Percentiles rank a stretch among this genome's conserved stretches.
Conservation (phyloP, 2,113 vertebrate genomes). For the Bothrops jararaca region DNA sequence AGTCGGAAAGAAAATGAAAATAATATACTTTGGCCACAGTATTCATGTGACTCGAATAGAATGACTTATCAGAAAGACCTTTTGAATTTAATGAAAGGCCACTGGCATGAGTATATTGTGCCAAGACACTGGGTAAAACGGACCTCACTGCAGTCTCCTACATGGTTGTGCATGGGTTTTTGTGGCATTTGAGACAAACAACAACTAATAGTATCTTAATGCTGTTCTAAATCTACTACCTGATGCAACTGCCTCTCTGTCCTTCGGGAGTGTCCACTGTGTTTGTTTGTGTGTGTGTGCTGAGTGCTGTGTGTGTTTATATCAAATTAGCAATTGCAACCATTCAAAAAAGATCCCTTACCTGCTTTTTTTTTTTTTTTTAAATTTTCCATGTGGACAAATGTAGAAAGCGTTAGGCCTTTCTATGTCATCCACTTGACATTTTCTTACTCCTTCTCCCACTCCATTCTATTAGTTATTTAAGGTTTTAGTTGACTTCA, state of each 20-base stretch:
- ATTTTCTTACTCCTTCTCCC: neutral
- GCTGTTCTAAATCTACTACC: neutral
- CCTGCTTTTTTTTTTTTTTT: too few relatives aligned
- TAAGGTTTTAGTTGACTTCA: neutral
- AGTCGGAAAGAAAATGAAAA: slow-evolving; percentile 52
- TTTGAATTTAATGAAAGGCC: slow-evolving; percentile 16
- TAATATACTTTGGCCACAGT: slow-evolving; percentile 38
- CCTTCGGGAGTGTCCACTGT: neutral
- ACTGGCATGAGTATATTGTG: slow-evolving; percentile 4
- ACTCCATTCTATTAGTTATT: neutral
- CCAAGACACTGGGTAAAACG: neutral
- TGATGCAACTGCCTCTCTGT: neutral
- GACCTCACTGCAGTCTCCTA: neutral
- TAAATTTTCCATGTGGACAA: neutral
- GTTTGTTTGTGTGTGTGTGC: neutral
- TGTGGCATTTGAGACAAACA: too few relatives aligned
- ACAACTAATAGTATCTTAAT: neutral
- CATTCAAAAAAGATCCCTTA: neutral
- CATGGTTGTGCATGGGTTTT: neutral
- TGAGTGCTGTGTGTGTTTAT: neutral
- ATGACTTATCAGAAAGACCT: slow-evolving; percentile 12
- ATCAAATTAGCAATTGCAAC: neutral
- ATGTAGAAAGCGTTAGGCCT: neutral
- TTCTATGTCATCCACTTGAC: neutral
- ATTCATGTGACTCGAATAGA: neutral